Conservation (phyloP, 2,888 invertebrate species). For the Quadroppia sp. region DNA sequence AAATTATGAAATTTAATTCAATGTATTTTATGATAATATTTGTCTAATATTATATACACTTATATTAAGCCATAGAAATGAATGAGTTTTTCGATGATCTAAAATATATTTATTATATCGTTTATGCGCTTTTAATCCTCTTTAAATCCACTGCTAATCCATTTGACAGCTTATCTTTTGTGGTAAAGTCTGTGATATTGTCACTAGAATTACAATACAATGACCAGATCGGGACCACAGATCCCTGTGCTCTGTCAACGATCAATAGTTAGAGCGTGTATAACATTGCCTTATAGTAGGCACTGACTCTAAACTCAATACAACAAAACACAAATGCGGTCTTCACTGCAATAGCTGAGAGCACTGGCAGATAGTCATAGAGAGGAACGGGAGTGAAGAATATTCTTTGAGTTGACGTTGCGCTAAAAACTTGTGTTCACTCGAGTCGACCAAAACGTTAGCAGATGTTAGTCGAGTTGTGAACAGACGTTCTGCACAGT, state of each 20-base stretch:
- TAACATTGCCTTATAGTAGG: constrained; percentile 15
- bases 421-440: constrained; percentile 29
- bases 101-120: background rate
- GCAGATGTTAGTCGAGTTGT: constrained; percentile 26
- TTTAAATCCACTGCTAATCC: background rate
- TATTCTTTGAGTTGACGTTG: constrained; percentile 12
- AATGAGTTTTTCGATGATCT: too few species aligned
- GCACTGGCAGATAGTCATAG: background rate
- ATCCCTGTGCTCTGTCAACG: background rate
- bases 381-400: background rate
- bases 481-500: constrained; percentile 10
- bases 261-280: constrained; percentile 5
- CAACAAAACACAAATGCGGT: constrained; percentile 8
- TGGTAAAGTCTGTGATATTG: background rate
- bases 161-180: background rate
- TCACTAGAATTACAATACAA: background rate
- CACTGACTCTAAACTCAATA: constrained; percentile 7
- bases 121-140: background rate
- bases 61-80: too few species aligned
- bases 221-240: constrained; percentile 5
- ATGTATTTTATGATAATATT: too few species aligned
- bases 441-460: background rate
- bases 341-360: background rate
- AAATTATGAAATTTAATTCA: too few species aligned
- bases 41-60: too few species aligned